phyloP scores from a whole-genome alignment of 1,140 invertebrate species.

The Zaprionus kolodkinae region DNA sequence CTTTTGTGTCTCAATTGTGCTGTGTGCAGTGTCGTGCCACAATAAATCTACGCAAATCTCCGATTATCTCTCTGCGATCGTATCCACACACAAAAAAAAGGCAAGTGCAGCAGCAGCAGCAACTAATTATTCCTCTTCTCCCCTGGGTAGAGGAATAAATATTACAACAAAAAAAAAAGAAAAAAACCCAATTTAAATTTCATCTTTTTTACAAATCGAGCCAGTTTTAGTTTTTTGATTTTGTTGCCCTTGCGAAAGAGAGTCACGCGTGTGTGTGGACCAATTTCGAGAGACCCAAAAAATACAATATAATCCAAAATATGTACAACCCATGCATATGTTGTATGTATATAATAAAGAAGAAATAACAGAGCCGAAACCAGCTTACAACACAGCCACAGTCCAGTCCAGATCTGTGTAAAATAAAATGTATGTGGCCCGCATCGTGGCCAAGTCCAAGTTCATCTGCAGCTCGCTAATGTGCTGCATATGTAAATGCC shows the following conservation, averaged over 20 bases:
- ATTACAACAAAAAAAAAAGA: neutral
- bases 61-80: neutral
- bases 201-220: slow-evolving; percentile 15
- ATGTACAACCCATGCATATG: slow-evolving; percentile 16
- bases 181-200: slow-evolving; percentile 1
- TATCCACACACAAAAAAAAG: slow-evolving; percentile 16
- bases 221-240: slow-evolving; percentile 27
- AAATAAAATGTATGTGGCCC: slow-evolving; percentile 27
- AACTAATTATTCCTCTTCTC: neutral
- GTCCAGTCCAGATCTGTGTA: slow-evolving; percentile 18
- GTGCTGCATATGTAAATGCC: slow-evolving; percentile 61
- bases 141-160: neutral
- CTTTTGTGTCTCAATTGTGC: slow-evolving; percentile 24
- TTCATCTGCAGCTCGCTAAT: slow-evolving; percentile 46
- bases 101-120: slow-evolving; percentile 28
- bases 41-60: slow-evolving; percentile 7
- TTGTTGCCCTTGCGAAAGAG: slow-evolving; percentile 38
- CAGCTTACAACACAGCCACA: slow-evolving; percentile 52
- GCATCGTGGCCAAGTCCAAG: slow-evolving; percentile 10
- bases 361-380: slow-evolving; percentile 34
- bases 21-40: slow-evolving; percentile 39
- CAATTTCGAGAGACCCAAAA: slow-evolving; percentile 23
- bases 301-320: slow-evolving; percentile 13
- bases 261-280: slow-evolving; percentile 35
- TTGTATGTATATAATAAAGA: slow-evolving; percentile 3